Percentiles rank a stretch among this genome's conserved stretches.
Evolutionary conservation across 1,140 invertebrate genomes (phyloP).

Genomic region (Papilio polyxenes): DNA sequence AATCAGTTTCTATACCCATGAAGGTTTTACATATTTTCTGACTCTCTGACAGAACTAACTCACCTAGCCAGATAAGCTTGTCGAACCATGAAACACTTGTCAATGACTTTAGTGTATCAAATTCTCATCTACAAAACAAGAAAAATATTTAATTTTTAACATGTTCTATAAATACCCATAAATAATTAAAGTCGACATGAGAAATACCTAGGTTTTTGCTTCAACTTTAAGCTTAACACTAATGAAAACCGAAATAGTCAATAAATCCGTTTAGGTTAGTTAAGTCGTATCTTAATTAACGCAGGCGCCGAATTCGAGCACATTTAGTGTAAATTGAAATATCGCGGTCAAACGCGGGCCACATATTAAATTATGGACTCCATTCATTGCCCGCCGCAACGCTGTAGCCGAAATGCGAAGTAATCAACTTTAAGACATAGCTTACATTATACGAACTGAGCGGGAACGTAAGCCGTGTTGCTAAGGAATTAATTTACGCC

Average conservation of each 20-base stretch:
- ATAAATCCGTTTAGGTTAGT: constrained; percentile 23
- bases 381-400: constrained; percentile 29
- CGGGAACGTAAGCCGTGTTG: neutral
- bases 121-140: too few relatives aligned
- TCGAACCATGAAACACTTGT: too few relatives aligned
- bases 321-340: constrained; percentile 37
- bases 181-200: neutral
- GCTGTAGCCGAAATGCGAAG: constrained; percentile 27
- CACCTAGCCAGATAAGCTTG: too few relatives aligned
- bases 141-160: too few relatives aligned
- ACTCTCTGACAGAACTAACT: too few relatives aligned
- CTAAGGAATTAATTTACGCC: neutral
- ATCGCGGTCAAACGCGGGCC: constrained; percentile 30
- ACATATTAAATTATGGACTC: constrained; percentile 29
- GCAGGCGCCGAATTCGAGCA: constrained; percentile 17
- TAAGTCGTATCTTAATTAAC: constrained; percentile 21
- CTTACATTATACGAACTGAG: neutral
- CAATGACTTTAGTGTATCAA: too few relatives aligned
- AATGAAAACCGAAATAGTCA: constrained; percentile 10
- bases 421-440: constrained; percentile 26
- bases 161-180: neutral
- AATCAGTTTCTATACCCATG: too few relatives aligned
- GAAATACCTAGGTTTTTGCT: neutral
- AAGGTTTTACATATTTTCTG: too few relatives aligned
- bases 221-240: neutral